Percentiles rank a stretch among this genome's conserved stretches.
phyloP scores from a whole-genome alignment of 1,140 invertebrate genomes.

The Mya arenaria region DNA sequence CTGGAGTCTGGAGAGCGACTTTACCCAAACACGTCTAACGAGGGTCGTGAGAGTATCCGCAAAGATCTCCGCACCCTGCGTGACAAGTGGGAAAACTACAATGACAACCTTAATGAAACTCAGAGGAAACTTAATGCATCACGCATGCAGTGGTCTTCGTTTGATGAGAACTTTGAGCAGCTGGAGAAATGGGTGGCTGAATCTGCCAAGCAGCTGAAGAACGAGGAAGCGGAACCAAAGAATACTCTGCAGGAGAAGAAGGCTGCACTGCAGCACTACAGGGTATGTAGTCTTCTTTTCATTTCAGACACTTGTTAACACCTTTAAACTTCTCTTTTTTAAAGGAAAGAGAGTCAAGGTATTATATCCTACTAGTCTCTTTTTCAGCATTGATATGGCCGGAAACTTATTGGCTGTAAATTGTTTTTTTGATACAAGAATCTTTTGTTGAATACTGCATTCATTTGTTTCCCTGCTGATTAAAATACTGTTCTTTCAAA shows the following conservation, averaged over 20 bases:
- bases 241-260: conserved; percentile 95
- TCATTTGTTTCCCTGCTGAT: too few species aligned
- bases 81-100: conserved; percentile 90
- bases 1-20: conserved; percentile 93
- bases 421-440: too few species aligned
- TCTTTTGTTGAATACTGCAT: too few species aligned
- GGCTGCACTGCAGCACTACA: conserved; percentile 96
- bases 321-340: too few species aligned
- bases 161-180: conserved; percentile 86
- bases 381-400: too few species aligned
- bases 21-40: conserved; percentile 92
- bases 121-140: conserved; percentile 93
- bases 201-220: conserved; percentile 93
- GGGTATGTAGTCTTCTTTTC: conserved; percentile 86
- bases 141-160: conserved; percentile 77
- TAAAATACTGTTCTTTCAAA: too few species aligned
- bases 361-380: too few species aligned
- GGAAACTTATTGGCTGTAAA: too few species aligned
- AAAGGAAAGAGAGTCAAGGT: too few species aligned
- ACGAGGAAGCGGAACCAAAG: conserved; percentile 92
- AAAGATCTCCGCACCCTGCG: conserved; percentile 90
- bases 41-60: conserved; percentile 92
- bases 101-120: conserved; percentile 91
- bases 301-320: too few species aligned
- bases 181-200: conserved; percentile 95